A percentile compares a stretch with the other conserved stretches of the same genome.
Evolutionary conservation across 2,888 invertebrate species (phyloP).

Genomic region (Drosophila multiciliata): DNA sequence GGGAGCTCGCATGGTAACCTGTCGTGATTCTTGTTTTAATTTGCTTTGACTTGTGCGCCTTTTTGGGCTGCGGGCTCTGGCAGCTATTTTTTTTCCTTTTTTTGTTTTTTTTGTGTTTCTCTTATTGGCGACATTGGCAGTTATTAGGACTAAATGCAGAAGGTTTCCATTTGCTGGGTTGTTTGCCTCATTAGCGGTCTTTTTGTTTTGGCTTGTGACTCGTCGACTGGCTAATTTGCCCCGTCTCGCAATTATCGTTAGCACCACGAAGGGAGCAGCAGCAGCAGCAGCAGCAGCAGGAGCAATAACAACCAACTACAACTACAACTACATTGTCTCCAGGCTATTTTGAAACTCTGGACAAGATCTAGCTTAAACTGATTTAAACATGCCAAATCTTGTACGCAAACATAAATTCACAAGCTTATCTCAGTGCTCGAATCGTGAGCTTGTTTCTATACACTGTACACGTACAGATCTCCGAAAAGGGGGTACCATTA

Average conservation of each 20-base stretch:
- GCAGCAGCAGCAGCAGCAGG: conserved; percentile 20
- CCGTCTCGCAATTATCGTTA: conserved; percentile 57
- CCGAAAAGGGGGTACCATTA: neutral
- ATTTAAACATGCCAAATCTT: conserved; percentile 59
- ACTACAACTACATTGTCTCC: conserved; percentile 23
- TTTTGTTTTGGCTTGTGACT: conserved; percentile 27
- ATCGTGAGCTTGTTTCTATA: conserved; percentile 72
- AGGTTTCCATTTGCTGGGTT: conserved; percentile 49
- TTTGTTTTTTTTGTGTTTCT: conserved; percentile 18
- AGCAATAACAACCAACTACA: conserved; percentile 1
- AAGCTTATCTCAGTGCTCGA: conserved; percentile 67
- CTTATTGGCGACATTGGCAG: conserved; percentile 60
- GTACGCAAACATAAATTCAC: conserved; percentile 70
- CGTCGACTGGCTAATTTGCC: conserved; percentile 49
- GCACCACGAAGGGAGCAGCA: conserved; percentile 39
- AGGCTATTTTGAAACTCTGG: conserved; percentile 26
- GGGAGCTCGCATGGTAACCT: conserved; percentile 79
- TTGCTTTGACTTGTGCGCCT: conserved; percentile 82
- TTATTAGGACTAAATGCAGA: conserved; percentile 78
- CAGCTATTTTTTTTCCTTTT: conserved; percentile 15
- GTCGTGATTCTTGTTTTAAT: conserved; percentile 83
- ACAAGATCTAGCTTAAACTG: conserved; percentile 48
- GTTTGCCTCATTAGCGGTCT: conserved; percentile 73
- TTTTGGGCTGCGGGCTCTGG: conserved; percentile 59
- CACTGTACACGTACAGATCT: conserved; percentile 26